Evolutionary conservation across 2,888 invertebrate genomes (phyloP).

Genomic region (Cephus pygmeus): DNA sequence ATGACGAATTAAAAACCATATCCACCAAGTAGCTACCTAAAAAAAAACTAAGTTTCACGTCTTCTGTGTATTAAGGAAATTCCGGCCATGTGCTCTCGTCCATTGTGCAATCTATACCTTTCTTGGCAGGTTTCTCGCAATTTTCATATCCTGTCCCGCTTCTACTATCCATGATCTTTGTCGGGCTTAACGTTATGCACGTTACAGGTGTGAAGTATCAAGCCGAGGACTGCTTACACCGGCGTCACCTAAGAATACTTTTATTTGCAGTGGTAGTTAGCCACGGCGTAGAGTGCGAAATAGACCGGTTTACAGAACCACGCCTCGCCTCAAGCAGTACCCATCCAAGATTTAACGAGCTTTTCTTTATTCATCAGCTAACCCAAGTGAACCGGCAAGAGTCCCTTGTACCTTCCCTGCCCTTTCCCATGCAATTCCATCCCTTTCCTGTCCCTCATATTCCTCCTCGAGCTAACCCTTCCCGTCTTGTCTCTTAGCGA

Average conservation of each 20-base stretch:
- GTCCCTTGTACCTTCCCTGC: neutral
- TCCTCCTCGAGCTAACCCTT: neutral
- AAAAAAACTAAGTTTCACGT: neutral
- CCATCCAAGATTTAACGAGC: neutral
- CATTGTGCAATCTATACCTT: neutral
- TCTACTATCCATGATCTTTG: neutral
- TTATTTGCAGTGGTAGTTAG: slow-evolving; percentile 40
- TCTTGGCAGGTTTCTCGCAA: neutral
- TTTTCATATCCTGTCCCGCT: neutral
- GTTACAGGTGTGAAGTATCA: slow-evolving; percentile 38
- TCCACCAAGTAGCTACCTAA: neutral
- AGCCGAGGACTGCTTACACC: neutral
- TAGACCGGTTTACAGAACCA: neutral
- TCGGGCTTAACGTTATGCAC: slow-evolving; percentile 7
- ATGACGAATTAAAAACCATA: neutral
- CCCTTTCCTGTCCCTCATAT: neutral
- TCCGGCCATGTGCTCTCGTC: neutral
- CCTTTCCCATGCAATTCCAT: neutral
- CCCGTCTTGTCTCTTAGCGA: neutral
- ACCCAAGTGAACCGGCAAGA: neutral
- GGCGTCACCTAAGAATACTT: neutral
- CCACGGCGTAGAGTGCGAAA: neutral
- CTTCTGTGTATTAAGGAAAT: neutral
- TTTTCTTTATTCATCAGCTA: neutral
- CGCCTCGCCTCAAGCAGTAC: neutral